A percentile compares a stretch with the other conserved stretches of the same genome.
Evolutionary conservation across 2,888 invertebrate genomes (phyloP).

Genomic region (Thecophora atra): DNA sequence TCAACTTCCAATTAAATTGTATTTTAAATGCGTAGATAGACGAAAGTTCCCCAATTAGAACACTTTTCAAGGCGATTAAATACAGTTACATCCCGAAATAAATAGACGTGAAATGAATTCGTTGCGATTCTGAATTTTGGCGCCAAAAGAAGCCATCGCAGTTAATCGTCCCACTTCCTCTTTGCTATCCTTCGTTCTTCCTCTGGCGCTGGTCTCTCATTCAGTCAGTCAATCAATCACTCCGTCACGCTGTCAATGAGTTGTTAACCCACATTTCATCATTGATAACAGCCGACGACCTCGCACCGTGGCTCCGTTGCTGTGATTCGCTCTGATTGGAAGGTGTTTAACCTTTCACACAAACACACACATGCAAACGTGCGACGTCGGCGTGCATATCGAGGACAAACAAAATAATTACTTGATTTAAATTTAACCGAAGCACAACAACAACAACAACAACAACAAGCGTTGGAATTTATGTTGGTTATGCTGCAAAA

Average conservation of each 20-base stretch:
- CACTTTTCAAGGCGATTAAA: too few species aligned
- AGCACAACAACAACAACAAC: neutral
- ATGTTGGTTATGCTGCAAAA: neutral
- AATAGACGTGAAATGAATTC: too few species aligned
- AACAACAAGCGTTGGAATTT: too few species aligned
- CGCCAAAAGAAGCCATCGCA: too few species aligned
- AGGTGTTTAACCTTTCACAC: neutral
- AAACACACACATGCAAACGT: neutral
- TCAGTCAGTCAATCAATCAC: neutral
- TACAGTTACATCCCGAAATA: too few species aligned
- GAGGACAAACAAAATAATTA: slow-evolving; percentile 23
- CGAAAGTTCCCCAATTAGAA: too few species aligned
- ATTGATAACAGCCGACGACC: slow-evolving; percentile 1
- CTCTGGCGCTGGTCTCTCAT: too few species aligned
- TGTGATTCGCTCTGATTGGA: neutral
- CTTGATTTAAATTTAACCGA: slow-evolving; percentile 24
- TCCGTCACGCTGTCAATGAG: slow-evolving; percentile 5
- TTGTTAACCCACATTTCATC: slow-evolving; percentile 25
- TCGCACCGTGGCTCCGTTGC: neutral
- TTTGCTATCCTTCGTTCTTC: too few species aligned
- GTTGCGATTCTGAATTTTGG: too few species aligned
- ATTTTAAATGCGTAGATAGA: neutral
- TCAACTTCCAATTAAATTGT: neutral
- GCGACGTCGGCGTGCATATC: slow-evolving; percentile 2
- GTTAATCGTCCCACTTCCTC: too few species aligned